Evolutionary conservation across 2,888 invertebrate genomes (phyloP), one percentile per base, ranked within the genome.

Genomic region (Drosophila neonasuta): DNA sequence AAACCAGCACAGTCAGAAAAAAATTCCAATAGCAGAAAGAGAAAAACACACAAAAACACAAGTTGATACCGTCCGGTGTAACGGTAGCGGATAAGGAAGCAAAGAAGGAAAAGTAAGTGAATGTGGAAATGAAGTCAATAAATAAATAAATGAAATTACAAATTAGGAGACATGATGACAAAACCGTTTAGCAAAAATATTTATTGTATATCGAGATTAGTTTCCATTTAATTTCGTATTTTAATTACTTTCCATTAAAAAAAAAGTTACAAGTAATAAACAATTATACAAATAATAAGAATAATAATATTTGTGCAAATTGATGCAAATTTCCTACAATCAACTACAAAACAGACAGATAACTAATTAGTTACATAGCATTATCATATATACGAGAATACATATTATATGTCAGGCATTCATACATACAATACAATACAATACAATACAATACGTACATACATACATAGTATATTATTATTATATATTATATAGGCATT

Each of bases 261-360:
- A 42, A 42, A 30, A n/a, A 46, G 11, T 41, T 41, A 36, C 36
- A 36, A 54, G 42, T 58, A 29, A 36, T 44, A 58, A 45, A 24
- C 5, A 24, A 24, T 5, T 24, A 24, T 24, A 24, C 24, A 24
- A 46, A 56, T 36, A 58, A 39, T 24, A 45, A 36, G 55, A 9
- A 36, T 45, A 62, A 29, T 39, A 66, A 58, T 64, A 64, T 70
- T 58, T 71, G 58, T 66, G 75, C 71, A 77, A 66, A 58, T 34
- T 48, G 52, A 57, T 74, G 82, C 71, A 62, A 72, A 55, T 69
- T 80, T 86, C 86, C 87, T 86, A 87, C 66, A 84, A 76, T 66
- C 76, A 69, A 76, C 66, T 74, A 78, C 44, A 60, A 68, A 52
- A 58, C 54, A 71, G 49, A 73, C 29, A 36, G 46, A 59, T 50